Evolutionary conservation across 2,797 vertebrate species (phyloP).

Genomic region (Glossophaga mutica): DNA sequence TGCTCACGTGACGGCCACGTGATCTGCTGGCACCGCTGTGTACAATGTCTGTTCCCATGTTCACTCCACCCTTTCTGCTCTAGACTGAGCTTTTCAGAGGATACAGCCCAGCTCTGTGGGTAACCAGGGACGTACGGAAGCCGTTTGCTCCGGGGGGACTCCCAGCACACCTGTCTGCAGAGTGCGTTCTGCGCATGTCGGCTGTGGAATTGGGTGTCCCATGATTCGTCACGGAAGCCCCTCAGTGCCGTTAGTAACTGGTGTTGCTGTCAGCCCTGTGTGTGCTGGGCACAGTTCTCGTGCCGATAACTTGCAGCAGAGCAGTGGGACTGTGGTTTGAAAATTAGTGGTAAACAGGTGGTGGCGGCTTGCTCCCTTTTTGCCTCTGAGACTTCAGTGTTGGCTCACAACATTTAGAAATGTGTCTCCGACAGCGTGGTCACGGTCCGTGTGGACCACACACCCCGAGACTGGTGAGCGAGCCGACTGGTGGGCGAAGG

Average conservation of each 20-base stretch:
- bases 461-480: conserved; percentile 26
- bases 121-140: background rate
- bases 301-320: background rate
- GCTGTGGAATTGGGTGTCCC: background rate
- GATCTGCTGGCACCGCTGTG: background rate
- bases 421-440: background rate
- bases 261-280: background rate
- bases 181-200: background rate
- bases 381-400: background rate
- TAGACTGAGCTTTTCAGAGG: background rate
- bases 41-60: background rate
- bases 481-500: conserved; percentile 61
- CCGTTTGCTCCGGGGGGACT: background rate
- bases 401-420: conserved; percentile 6
- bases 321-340: rapidly evolving
- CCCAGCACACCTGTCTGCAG: background rate
- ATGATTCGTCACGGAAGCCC: background rate
- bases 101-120: background rate
- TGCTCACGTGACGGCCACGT: background rate
- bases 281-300: background rate
- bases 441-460: conserved; percentile 56
- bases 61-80: background rate
- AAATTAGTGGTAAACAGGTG: background rate
- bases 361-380: background rate
- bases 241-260: background rate